These are phyloP conservation scores for Callosobruchus maculatus DNA, from an alignment of 2,888 invertebrate genomes.

Conservation along the genomic window DNA sequence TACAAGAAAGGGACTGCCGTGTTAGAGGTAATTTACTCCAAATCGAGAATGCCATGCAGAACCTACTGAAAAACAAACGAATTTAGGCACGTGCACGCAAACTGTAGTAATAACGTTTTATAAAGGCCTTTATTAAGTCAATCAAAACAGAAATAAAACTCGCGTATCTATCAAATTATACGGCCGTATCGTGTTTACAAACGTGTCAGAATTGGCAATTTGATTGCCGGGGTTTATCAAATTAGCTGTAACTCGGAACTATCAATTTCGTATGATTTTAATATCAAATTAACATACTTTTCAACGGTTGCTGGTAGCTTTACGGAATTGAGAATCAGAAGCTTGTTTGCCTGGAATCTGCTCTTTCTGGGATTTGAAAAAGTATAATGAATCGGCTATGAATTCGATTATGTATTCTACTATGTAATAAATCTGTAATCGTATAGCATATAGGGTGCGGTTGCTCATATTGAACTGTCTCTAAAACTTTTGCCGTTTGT, in stretches of 20 bases:
- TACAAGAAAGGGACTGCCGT: not conserved
- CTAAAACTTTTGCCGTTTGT: too few species aligned
- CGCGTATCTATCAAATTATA: not conserved
- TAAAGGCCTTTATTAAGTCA: slow-evolving; percentile 16
- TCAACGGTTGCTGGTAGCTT: slow-evolving; percentile 7
- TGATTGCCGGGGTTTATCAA: slow-evolving; percentile 26
- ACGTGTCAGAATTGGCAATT: slow-evolving; percentile 27
- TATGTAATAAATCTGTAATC: too few species aligned
- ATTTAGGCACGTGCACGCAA: not conserved
- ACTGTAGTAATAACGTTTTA: slow-evolving; percentile 2
- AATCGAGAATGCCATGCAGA: not conserved
- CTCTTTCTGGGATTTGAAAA: too few species aligned
- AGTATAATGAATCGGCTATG: too few species aligned
- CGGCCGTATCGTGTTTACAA: slow-evolving; percentile 12
- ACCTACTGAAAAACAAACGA: not conserved
- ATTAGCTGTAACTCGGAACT: slow-evolving; percentile 8
- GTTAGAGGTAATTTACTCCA: not conserved
- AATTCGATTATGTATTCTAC: too few species aligned
- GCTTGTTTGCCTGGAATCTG: not conserved
- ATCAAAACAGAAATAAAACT: slow-evolving; percentile 15
- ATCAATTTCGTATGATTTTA: slow-evolving; percentile 21
- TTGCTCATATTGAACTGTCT: too few species aligned
- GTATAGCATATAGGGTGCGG: too few species aligned
- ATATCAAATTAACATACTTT: slow-evolving; percentile 31
- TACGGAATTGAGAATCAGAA: not conserved